Base-by-base conservation (phyloP, 2,888 invertebrate genomes). In the Girardia tigrina region DNA sequence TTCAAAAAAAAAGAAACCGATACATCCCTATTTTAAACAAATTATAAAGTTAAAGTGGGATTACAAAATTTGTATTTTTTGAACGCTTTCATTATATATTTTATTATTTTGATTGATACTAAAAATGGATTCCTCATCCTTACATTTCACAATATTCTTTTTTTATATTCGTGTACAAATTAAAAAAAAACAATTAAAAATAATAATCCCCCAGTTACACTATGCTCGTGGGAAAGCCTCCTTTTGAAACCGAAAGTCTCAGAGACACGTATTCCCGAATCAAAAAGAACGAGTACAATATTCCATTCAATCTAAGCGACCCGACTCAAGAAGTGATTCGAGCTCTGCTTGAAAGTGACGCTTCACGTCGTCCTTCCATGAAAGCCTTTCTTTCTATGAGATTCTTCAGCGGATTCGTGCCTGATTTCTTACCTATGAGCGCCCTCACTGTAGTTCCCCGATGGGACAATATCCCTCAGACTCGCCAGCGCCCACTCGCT, bases 391-490 rank as follows among this genome's bases (percentile, higher is more conserved):
- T 75, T 6, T 42, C 73, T 27, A 27, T 28, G 20, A 20, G n/a
- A 12, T 75, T 75, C 29, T 75, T 75, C 26, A 26, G 36, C 23
- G 77, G 27, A 23, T 77, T 26, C 26, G 29, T 78, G 12, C 29
- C 23, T 42, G 29, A 26, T 79, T 83, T 83, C 27, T 98, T 99
- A 81, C 98, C 98, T 0, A 88, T 89, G 0, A 93, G 95, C 72
- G 94, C 94, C 82, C 88, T 99, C 79, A 93, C 94, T 27, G 94
- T 91, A 86, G 92, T 93, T 16, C 97, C 97, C 0, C 88, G 97
- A 77, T 90, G 91, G 79, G 91, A 84, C 77, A 80, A 80, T 1
- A n/a, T 69, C 56, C 20, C 16, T 36, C 36, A 72, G 16, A 26
- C 12, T 6, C 36, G 16, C 8, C 16, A n/a, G 6, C 28, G n/a